A percentile compares a stretch with the other conserved stretches of the same genome.
These are phyloP conservation scores for Brassicogethes aeneus DNA, from an alignment of 2,888 invertebrate species.

Conservation along the genomic window DNA sequence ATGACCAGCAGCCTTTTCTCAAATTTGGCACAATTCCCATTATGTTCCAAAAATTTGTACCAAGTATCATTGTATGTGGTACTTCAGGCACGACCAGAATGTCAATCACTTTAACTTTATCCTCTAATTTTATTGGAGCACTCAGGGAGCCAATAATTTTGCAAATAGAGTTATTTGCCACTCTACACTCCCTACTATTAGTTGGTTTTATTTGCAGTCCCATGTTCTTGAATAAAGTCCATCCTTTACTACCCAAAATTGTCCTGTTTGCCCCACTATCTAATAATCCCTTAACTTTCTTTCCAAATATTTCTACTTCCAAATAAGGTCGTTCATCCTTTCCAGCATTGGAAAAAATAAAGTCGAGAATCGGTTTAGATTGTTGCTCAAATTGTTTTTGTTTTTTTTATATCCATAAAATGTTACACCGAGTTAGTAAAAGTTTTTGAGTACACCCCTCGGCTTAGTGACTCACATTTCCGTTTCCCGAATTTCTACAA, in stretches of 20 bases:
- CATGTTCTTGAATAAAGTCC: constrained; percentile 1
- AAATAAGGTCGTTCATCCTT: constrained; percentile 10
- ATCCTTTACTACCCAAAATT: constrained; percentile 4
- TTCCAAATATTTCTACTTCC: constrained; percentile 5
- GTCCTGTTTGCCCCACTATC: constrained; percentile 3
- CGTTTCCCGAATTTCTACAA: constrained; percentile 7
- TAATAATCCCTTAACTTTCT: constrained; percentile 5
- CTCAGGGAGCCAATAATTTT: constrained; percentile 1
- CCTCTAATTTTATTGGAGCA: neutral
- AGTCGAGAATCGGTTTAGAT: neutral
- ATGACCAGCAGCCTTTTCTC: constrained; percentile 5
- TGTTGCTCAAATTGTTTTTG: too few species aligned
- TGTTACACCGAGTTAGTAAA: too few species aligned
- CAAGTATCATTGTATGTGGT: neutral
- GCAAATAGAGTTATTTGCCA: constrained; percentile 3
- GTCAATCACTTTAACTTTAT: neutral
- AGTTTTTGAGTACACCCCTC: neutral
- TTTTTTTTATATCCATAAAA: too few species aligned
- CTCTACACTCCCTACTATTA: constrained; percentile 1
- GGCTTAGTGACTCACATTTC: neutral
- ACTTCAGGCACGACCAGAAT: neutral
- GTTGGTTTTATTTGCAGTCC: neutral
- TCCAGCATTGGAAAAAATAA: constrained; percentile 6
- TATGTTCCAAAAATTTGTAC: neutral
- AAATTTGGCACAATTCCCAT: neutral